phyloP scores from a whole-genome alignment of 2,113 vertebrate species.

The Psettodes erumei region DNA sequence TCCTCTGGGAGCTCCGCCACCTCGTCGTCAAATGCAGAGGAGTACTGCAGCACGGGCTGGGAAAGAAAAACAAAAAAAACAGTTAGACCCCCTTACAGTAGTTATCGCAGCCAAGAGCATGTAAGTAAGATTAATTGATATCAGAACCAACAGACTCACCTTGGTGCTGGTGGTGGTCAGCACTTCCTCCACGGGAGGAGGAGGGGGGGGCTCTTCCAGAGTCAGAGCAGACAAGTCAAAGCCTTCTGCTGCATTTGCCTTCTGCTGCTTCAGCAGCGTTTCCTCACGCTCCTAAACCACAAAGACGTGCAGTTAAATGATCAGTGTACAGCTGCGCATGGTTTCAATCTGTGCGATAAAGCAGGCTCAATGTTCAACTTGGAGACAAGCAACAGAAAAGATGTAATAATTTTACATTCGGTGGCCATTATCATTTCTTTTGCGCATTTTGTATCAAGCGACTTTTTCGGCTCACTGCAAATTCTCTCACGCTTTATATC shows the following conservation, averaged over 20 bases:
- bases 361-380: background rate
- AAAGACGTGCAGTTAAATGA: background rate
- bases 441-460: background rate
- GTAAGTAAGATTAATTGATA: background rate
- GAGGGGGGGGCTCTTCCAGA: constrained; percentile 78
- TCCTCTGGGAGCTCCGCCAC: constrained; percentile 68
- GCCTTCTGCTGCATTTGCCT: constrained; percentile 40
- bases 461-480: background rate
- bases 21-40: constrained; percentile 93
- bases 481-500: background rate
- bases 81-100: background rate
- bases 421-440: too few species aligned
- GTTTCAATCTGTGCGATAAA: background rate
- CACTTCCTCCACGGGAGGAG: constrained; percentile 76
- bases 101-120: background rate
- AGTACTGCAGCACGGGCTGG: constrained; percentile 87
- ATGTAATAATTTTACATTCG: background rate
- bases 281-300: constrained; percentile 87
- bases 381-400: background rate
- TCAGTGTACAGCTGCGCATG: background rate
- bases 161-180: constrained; percentile 71
- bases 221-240: constrained; percentile 84
- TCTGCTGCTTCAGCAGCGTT: constrained; percentile 75
- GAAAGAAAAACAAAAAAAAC: background rate
- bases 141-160: too few species aligned